Evolutionary conservation across 2,888 invertebrate species (phyloP).

Genomic region (Allacma fusca): DNA sequence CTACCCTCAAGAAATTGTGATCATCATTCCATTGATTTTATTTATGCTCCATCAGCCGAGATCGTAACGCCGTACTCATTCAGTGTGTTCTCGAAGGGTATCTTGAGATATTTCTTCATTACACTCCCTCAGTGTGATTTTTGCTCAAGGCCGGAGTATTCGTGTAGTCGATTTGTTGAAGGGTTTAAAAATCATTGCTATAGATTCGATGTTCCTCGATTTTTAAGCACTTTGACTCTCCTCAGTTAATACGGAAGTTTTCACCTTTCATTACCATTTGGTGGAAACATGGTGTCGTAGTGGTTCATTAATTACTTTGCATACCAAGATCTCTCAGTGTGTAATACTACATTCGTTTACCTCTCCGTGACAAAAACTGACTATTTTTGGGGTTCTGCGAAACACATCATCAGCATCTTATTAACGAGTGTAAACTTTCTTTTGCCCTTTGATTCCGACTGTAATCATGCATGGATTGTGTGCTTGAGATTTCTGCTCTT

Average conservation of each 20-base stretch:
- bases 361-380: background rate
- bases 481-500: no score
- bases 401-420: no score
- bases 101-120: background rate
- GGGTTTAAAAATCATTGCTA: background rate
- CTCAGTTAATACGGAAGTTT: slow-evolving; percentile 36
- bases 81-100: no score
- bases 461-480: no score
- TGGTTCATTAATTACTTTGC: background rate
- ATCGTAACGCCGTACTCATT: slow-evolving; percentile 24
- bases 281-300: slow-evolving; percentile 4
- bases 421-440: no score
- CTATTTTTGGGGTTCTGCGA: no score
- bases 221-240: background rate
- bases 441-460: no score
- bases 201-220: background rate
- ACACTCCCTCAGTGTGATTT: background rate
- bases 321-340: background rate
- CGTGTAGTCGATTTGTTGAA: background rate
- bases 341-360: background rate
- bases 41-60: slow-evolving; percentile 46
- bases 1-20: background rate
- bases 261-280: slow-evolving; percentile 11
- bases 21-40: slow-evolving; percentile 44
- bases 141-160: background rate